Conservation (phyloP, 2,113 vertebrate species). For the Clupea harengus region DNA sequence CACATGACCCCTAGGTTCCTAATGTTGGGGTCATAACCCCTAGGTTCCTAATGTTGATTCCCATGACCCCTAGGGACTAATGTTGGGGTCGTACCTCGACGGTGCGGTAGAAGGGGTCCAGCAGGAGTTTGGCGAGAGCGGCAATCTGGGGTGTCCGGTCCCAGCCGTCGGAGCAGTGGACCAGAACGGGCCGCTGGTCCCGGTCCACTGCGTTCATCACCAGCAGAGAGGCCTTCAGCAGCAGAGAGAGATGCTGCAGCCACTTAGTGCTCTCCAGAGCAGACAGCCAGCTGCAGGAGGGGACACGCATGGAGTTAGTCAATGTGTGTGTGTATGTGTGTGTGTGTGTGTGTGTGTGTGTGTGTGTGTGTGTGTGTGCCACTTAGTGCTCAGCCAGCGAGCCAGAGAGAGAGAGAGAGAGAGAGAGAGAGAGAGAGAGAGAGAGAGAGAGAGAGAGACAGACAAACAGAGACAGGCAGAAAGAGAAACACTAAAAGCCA, state of each 20-base stretch:
- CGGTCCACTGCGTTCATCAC: constrained; percentile 89
- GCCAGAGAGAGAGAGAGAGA: no score
- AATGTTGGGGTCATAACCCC: no score
- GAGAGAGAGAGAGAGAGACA: background rate
- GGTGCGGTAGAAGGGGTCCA: constrained; percentile 95
- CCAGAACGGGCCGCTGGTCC: constrained; percentile 88
- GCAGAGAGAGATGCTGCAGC: constrained; percentile 93
- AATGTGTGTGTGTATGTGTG: background rate
- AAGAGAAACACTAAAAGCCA: background rate
- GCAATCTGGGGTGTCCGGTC: constrained; percentile 96
- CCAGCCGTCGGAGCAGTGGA: constrained; percentile 96
- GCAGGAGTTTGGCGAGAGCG: constrained; percentile 88
- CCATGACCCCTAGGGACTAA: no score
- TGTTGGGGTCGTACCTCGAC: constrained; percentile 77
- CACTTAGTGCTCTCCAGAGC: constrained; percentile 95
- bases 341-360: background rate
- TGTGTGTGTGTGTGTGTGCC: background rate
- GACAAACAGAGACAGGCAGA: background rate
- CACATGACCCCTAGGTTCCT: no score
- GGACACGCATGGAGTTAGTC: background rate
- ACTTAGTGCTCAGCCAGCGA: no score
- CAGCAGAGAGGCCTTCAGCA: constrained; percentile 87
- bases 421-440: no score
- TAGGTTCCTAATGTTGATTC: no score
- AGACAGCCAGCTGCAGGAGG: constrained; percentile 84